Base-by-base conservation (phyloP, 30 jellyfish, hydroid and myxozoan genomes). In the Rhopilema esculentum region DNA sequence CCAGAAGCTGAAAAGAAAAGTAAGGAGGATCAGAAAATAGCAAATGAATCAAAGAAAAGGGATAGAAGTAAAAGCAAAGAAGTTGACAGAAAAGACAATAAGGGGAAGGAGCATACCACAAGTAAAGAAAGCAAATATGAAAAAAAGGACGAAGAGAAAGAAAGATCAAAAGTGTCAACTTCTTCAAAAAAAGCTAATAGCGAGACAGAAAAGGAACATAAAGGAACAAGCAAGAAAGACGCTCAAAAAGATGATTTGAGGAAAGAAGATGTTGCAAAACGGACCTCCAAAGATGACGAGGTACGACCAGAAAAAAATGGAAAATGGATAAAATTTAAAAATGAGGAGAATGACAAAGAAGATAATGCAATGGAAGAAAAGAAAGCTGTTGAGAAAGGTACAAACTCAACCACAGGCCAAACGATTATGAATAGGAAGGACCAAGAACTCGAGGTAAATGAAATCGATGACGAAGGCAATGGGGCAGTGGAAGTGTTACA, bases 1-100 rank as follows among this genome's bases (percentile, higher is more conserved):
- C n/a, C 15, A 48, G 87, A 49, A 18, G 57, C 1, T 25, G 51
- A 30, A 76, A 51, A 31, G 87, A 76, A 49, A 30, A 30, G 87
- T 33, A 31, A 69, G 81, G 31, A 69, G 67, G 81, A 27, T 19
- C 4, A 57, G 88, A 23, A 50, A 25, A 18, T n/a, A 24, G 53
- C 8, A 31, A 32, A 22, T 1, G 80, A 24, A 27, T 74, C 24
- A 16, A 83, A 27, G 27, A 66, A 7, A 27, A 73, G 1, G 17
- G 51, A 66, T 65, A 66, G 2, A 61, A 69, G 77, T n/a, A 69
- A 31, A n/a, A 27, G 62, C 6, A 28, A 26, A 50, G 69, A 24
- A 20, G 73, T 40, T 24, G 28, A 49, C 19, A 27, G 61, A 49
- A 27, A 18, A 27, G 33, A 73, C 2, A 73, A 8, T 68, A 73